Evolutionary conservation across 2,797 vertebrate species (phyloP), one percentile per base, ranked within the genome.

Genomic region (Chromis chromis): DNA sequence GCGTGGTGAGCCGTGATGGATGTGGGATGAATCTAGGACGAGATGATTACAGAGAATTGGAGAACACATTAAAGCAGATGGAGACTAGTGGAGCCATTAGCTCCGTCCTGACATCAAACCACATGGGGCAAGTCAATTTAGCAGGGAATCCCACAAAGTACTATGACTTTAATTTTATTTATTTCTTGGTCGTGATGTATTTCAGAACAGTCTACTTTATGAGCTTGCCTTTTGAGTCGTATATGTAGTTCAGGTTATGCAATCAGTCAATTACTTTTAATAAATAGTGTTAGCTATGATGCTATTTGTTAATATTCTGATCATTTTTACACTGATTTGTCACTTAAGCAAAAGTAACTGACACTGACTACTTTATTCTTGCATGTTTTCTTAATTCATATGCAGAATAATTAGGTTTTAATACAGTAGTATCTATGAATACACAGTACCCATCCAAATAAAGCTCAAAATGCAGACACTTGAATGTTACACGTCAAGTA

Each of bases 1-100:
- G 74, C 53, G 65, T 85, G 78, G 65, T 27, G 1, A 1, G 11
- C 44, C 22, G 52, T 53, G 57, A 58, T 56, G 52, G 19, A 74
- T 48, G 44, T 54, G 27, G 5, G n/a, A 12, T 65, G 13, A 22
- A 14, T 50, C 0, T 13, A 65, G 68, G 65, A 60, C 48, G 64
- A 74, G 61, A 10, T 36, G 25, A 59, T 66, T 24, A 40, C 59
- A 61, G 48, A 64, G 50, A 46, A 67, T 9, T 44, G 42, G 44
- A 73, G 6, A 70, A 4, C 9, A 44, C 65, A 49, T 68, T 0
- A 40, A 39, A 76, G 59, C 65, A 59, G 46, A 36, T 36, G 33
- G 53, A 72, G 48, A 66, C 46, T 11, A 33, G 44, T 28, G 4
- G 4, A 64, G 12, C 14, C 53, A 39, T 67, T 59, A 59, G 5